phyloP scores from a whole-genome alignment of 2,797 vertebrate species.

The Cossypha polioptera region DNA sequence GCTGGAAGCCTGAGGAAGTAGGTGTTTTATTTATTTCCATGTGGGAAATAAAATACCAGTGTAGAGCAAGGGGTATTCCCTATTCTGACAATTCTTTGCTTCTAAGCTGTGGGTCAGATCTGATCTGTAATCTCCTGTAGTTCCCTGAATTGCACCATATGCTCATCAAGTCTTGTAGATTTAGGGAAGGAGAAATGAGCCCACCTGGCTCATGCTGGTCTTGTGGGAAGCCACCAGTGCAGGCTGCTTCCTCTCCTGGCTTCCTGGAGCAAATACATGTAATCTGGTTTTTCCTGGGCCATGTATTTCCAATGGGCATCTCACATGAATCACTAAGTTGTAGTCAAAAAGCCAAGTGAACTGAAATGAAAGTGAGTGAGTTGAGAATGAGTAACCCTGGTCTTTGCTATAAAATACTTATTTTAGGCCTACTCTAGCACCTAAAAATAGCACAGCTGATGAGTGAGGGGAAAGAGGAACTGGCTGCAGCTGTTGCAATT shows the following conservation, averaged over 20 bases:
- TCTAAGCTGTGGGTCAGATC: not conserved
- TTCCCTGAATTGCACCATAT: not conserved
- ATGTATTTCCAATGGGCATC: not conserved
- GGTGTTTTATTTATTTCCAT: not conserved
- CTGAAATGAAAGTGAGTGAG: not conserved
- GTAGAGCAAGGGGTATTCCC: rapidly evolving
- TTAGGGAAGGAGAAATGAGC: not conserved
- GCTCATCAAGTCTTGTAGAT: rapidly evolving
- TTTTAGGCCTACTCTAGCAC: not conserved
- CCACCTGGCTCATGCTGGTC: rapidly evolving
- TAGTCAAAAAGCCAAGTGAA: not conserved
- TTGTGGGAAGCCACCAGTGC: not conserved
- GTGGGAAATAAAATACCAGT: rapidly evolving
- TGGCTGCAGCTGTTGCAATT: not conserved
- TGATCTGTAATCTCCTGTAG: not conserved
- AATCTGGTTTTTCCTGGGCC: not conserved
- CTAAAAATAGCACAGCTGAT: not conserved
- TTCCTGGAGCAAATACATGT: rapidly evolving
- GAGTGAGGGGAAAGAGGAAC: not conserved
- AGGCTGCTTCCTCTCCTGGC: not conserved
- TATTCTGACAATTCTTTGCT: not conserved
- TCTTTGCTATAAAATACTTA: not conserved
- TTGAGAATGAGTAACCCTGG: not conserved
- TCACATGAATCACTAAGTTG: not conserved
- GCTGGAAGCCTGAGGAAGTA: not conserved